Percentiles rank a stretch among this genome's conserved stretches.
Evolutionary conservation across 2,888 invertebrate genomes (phyloP).

Genomic region (Mythimna pallens): DNA sequence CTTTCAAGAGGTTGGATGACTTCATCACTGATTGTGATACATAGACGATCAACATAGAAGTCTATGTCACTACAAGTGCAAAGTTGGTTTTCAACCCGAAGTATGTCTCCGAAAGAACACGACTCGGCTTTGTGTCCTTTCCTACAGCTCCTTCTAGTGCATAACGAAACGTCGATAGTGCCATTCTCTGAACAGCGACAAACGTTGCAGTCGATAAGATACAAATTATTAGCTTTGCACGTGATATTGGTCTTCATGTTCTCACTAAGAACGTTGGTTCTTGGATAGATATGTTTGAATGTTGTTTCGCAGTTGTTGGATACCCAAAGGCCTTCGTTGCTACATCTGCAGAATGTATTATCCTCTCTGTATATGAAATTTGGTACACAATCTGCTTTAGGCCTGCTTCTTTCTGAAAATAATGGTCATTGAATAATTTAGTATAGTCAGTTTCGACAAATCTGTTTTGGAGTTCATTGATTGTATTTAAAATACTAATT

Average conservation of each 20-base stretch:
- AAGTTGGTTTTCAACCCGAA: conserved; percentile 68
- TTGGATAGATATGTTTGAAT: conserved; percentile 65
- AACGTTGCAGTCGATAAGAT: conserved; percentile 77
- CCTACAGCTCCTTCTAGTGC: conserved; percentile 73
- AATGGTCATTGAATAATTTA: neutral
- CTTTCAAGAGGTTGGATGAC: conserved; percentile 63
- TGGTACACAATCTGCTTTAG: conserved; percentile 65
- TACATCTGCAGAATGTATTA: conserved; percentile 73
- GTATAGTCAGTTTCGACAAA: neutral
- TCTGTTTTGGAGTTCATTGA: neutral
- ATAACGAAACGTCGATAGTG: conserved; percentile 62
- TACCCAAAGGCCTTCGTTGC: conserved; percentile 70
- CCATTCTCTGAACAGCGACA: conserved; percentile 71
- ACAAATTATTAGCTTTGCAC: conserved; percentile 69
- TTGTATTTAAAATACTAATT: neutral
- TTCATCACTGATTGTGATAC: conserved; percentile 63
- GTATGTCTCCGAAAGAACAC: conserved; percentile 73
- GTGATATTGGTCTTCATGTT: conserved; percentile 64
- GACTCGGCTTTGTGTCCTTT: conserved; percentile 67
- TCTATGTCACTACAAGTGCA: conserved; percentile 77
- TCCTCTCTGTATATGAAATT: conserved; percentile 67
- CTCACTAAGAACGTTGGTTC: conserved; percentile 22
- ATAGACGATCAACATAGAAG: conserved; percentile 74
- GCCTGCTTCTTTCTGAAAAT: conserved; percentile 46
- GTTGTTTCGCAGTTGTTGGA: conserved; percentile 70